These are phyloP conservation scores for Leptobrachium leishanense DNA, from an alignment of 2,113 vertebrate species.

Conservation along the genomic window DNA sequence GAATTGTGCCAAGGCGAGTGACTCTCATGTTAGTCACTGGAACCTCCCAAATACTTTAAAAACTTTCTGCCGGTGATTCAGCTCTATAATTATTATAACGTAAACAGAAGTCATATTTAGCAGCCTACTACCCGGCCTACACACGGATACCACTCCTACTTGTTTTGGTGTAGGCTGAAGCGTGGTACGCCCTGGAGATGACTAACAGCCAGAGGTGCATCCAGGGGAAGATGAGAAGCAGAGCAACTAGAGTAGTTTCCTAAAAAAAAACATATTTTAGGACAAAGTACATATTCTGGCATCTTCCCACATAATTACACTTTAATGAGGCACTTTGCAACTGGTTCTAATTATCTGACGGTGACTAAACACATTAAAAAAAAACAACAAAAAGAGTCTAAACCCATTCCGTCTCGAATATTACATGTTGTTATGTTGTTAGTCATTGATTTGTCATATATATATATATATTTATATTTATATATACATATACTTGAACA, in stretches of 20 bases:
- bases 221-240: slow-evolving; percentile 8
- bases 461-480: too few relatives aligned
- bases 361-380: background rate
- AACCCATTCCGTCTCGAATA: too few relatives aligned
- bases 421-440: too few relatives aligned
- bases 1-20: slow-evolving; percentile 50
- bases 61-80: slow-evolving; percentile 63
- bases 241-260: slow-evolving; percentile 2
- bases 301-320: slow-evolving; percentile 6
- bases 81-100: slow-evolving; percentile 58
- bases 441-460: too few relatives aligned
- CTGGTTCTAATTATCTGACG: background rate
- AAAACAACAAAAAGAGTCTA: too few relatives aligned
- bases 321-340: slow-evolving; percentile 25
- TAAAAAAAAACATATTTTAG: slow-evolving; percentile 7
- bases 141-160: slow-evolving; percentile 49
- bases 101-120: slow-evolving; percentile 57
- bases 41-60: slow-evolving; percentile 60
- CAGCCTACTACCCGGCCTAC: slow-evolving; percentile 45
- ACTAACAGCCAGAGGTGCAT: slow-evolving; percentile 36
- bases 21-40: slow-evolving; percentile 61
- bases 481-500: too few relatives aligned
- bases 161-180: slow-evolving; percentile 41
- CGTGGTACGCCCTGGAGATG: slow-evolving; percentile 17
- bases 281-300: slow-evolving; percentile 9